Evolutionary conservation across 2,797 vertebrate species (phyloP), one percentile per base, ranked within the genome.

Genomic region (Halcyon leucocephala): DNA sequence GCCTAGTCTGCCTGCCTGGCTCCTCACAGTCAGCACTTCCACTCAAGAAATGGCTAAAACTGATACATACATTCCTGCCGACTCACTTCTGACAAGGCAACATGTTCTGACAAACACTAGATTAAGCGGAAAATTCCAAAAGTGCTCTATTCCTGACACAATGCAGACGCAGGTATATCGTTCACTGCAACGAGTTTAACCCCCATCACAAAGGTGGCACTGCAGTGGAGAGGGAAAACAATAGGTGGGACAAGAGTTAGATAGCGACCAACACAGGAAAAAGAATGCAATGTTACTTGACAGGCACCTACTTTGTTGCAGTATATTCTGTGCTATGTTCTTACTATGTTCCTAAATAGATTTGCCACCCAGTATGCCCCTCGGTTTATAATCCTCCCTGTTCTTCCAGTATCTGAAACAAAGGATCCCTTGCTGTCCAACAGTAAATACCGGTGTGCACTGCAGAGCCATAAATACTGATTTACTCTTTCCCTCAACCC

Each of bases 61-160:
- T 1, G 21, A 83, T 69, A n/a, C 57, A 37, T 4, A 37, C 33
- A 39, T 89, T 91, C 92, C 91, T 89, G 65, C 72, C 93, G 46
- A 76, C 51, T 80, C 64, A 46, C 33, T 92, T 86, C 86, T 92
- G 79, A 81, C 24, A 4, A 89, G 29, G 20, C 87, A 86, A 74
- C 61, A 3, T 81, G 33, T 35, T 35, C 33, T 35, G 33, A 35
- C 33, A 35, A 35, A 93, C 51, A 87, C 39, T 39, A 69, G 52
- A 89, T 88, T 74, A 91, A 35, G 49, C 25, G 62, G 29, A 90
- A 87, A 95, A 94, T 89, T 89, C 89, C 91, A 7, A 14, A 95
- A 92, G 61, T 15, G 52, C 74, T 89, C 37, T n/a, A 67, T 65
- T 91, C 91, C 64, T 87, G 74, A 90, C 57, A 90, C 44, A 49